Base-by-base conservation (phyloP, 1,140 invertebrate species). In the Proctacanthus coquilletti region DNA sequence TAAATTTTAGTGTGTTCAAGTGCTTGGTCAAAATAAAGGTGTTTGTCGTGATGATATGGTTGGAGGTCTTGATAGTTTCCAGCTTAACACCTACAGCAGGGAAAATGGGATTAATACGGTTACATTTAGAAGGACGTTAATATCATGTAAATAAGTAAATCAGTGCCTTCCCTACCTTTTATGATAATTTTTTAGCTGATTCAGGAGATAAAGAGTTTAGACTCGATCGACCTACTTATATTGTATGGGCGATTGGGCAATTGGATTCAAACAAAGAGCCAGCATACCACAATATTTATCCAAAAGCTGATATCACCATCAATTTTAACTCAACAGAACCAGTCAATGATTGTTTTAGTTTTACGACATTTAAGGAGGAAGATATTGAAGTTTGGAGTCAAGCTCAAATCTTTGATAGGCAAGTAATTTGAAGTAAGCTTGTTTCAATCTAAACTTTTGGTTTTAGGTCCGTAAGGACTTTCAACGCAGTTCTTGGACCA, bases 181-280 rank as follows among this genome's bases (percentile, higher is more conserved):
- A n/a, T 11, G 15, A n/a, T 6, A 32, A 32, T 11, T 25, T 62
- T 65, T 36, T 47, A 82, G 80, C 78, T 49, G 83, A 91, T 64
- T 42, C 63, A 42, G 77, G 83, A 13, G 86, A 93, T 52, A 80
- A 76, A 49, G 75, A 77, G 48, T 83, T 76, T 54, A 64, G 69
- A 3, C 68, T 71, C 3, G 74, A 84, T 40, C 64, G 68, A 17
- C 55, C 67, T 3, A 69, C 74, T 18, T 82, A 74, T 47, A 65
- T 87, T 11, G 68, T 92, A 5, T 94, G 87, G 87, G 84, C 86
- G 1, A 61, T 92, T 14, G 89, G 89, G 9, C 69, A 71, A 41
- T 58, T 91, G 34, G 83, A 88, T 52, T 64, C 71, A 11, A 77
- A 75, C 37, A 75, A 76, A 29, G 80, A 87, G 51, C 88, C 87